phyloP scores from a whole-genome alignment of 92 coral and sea anemone genomes.

The Phenganax stokvisi region DNA sequence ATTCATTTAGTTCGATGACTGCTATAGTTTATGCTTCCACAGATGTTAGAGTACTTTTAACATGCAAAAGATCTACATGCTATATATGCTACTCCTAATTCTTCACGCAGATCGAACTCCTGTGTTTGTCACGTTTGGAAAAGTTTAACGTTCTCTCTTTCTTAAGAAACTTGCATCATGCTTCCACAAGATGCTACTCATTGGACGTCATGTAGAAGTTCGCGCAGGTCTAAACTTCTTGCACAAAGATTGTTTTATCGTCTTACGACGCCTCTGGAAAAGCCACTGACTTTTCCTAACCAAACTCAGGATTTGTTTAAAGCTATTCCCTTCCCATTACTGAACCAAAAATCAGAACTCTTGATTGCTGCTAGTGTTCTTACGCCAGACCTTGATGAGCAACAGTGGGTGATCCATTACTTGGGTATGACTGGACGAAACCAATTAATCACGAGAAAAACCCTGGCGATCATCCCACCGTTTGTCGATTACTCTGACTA shows the following conservation, averaged over 20 bases:
- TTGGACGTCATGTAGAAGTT: not conserved
- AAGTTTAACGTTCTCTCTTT: not conserved
- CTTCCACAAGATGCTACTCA: constrained; percentile 17
- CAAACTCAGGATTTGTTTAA: constrained; percentile 1
- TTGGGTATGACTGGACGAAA: constrained; percentile 11
- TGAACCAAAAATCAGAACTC: not conserved
- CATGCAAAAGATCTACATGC: too few species aligned
- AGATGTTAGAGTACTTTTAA: too few species aligned
- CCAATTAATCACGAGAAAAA: not conserved
- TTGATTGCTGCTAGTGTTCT: not conserved
- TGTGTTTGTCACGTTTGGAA: too few species aligned
- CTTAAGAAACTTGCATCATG: constrained; percentile 12
- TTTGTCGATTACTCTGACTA: not conserved
- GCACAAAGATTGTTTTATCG: not conserved
- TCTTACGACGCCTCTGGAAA: constrained; percentile 9
- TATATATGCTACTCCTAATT: too few species aligned
- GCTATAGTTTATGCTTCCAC: too few species aligned
- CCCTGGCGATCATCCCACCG: not conserved
- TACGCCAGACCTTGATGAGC: not conserved
- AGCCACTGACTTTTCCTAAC: constrained; percentile 1
- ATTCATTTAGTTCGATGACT: too few species aligned
- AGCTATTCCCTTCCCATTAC: constrained; percentile 23
- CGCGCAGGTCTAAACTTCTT: not conserved
- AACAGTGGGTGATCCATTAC: constrained; percentile 1
- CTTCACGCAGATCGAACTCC: too few species aligned